Evolutionary conservation across 2,888 invertebrate genomes (phyloP).

Genomic region (Patella depressa): DNA sequence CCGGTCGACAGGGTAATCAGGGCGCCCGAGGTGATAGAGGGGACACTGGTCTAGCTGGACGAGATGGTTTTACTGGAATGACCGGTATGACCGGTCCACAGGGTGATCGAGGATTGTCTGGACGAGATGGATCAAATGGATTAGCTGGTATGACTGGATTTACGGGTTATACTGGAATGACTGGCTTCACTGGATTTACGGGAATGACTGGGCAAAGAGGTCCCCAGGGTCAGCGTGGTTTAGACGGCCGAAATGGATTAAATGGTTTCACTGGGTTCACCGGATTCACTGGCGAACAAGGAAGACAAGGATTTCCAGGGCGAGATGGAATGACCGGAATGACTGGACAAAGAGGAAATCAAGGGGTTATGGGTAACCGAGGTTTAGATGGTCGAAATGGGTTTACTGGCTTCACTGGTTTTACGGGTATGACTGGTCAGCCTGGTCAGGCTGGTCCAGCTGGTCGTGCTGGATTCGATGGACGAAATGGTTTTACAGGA

Average conservation of each 20-base stretch:
- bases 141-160: not conserved
- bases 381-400: not conserved
- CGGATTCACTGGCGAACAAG: not conserved
- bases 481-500: constrained; percentile 8
- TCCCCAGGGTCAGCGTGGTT: not conserved
- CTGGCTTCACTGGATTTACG: not conserved
- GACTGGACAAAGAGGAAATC: too few species aligned
- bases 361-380: too few species aligned
- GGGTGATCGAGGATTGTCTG: not conserved
- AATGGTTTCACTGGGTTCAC: constrained; percentile 1
- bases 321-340: too few species aligned
- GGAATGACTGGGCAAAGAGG: not conserved
- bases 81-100: not conserved
- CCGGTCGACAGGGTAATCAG: not conserved
- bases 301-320: not conserved
- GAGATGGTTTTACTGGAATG: not conserved
- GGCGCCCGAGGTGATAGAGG: not conserved
- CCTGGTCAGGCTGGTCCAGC: not conserved
- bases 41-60: not conserved
- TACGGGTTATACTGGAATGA: not conserved
- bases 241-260: not conserved
- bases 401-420: not conserved
- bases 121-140: not conserved
- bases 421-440: constrained; percentile 1
- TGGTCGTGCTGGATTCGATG: not conserved